phyloP scores from a whole-genome alignment of 2,113 vertebrate species.

The Apodemus sylvaticus region DNA sequence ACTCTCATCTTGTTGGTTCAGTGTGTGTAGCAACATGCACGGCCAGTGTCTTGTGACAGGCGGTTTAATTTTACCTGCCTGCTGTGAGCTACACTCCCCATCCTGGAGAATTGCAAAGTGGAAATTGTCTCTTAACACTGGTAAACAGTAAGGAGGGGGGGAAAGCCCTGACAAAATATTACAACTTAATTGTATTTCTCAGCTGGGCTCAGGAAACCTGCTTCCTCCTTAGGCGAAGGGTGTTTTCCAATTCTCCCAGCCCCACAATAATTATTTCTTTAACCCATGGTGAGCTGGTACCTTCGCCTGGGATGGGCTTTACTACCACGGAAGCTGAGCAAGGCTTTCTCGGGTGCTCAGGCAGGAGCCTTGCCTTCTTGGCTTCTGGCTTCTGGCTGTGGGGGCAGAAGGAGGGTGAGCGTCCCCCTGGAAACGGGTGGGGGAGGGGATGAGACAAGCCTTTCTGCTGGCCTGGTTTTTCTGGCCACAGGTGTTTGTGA shows the following conservation, averaged over 20 bases:
- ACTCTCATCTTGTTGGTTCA: conserved; percentile 62
- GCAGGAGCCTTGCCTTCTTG: neutral
- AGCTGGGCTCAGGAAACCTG: conserved; percentile 77
- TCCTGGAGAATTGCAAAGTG: conserved; percentile 70
- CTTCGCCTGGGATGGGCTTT: neutral
- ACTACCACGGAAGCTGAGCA: conserved; percentile 8
- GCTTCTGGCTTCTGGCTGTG: neutral
- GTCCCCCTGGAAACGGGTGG: neutral
- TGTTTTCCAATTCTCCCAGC: conserved; percentile 74
- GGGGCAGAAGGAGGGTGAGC: neutral
- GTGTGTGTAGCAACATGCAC: conserved; percentile 56
- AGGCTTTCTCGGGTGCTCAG: neutral
- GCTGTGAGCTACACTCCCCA: conserved; percentile 64
- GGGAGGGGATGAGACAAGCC: neutral
- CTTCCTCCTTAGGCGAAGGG: conserved; percentile 74
- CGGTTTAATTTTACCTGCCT: conserved; percentile 82
- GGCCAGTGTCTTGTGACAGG: conserved; percentile 74
- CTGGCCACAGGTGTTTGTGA: conserved; percentile 76
- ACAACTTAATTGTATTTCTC: conserved; percentile 80
- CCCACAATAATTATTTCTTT: conserved; percentile 75
- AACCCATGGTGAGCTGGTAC: conserved; percentile 61
- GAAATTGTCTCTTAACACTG: conserved; percentile 80
- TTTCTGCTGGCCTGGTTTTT: conserved; percentile 73
- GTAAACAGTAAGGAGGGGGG: conserved; percentile 73
- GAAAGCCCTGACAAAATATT: conserved; percentile 77